Percentiles rank a stretch among this genome's conserved stretches.
Conservation (phyloP, 1,140 invertebrate species). For the Cephus cinctus region DNA sequence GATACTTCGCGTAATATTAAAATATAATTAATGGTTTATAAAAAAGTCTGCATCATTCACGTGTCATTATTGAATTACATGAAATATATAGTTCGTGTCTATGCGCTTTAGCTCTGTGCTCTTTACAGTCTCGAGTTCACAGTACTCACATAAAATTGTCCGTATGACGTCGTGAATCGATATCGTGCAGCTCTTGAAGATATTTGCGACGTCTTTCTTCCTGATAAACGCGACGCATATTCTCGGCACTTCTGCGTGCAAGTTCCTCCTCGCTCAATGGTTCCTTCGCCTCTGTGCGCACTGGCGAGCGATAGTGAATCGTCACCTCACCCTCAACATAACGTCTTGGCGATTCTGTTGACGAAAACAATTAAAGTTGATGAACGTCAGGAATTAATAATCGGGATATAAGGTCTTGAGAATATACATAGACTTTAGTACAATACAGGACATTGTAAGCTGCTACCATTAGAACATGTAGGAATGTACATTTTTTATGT, state of each 20-base stretch:
- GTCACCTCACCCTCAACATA: constrained; percentile 91
- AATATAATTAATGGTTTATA: too few species aligned
- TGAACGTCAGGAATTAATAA: too few species aligned
- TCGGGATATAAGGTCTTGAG: too few species aligned
- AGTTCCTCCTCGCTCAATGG: constrained; percentile 80
- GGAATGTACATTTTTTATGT: neutral
- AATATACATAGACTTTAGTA: too few species aligned
- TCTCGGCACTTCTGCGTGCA: constrained; percentile 79
- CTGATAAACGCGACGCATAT: constrained; percentile 86
- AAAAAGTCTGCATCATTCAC: too few species aligned
- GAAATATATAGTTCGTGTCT: too few species aligned
- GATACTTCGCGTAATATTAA: too few species aligned
- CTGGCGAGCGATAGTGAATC: constrained; percentile 86
- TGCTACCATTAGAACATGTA: too few species aligned
- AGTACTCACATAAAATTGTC: constrained; percentile 80
- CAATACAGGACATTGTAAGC: too few species aligned
- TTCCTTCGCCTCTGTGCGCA: constrained; percentile 81
- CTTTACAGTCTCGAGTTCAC: too few species aligned
- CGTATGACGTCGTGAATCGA: constrained; percentile 84
- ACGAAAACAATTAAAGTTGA: constrained; percentile 13
- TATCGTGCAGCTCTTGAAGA: constrained; percentile 86
- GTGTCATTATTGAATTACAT: too few species aligned
- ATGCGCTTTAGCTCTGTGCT: too few species aligned
- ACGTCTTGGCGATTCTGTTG: constrained; percentile 76
- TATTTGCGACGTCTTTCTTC: constrained; percentile 85